Evolutionary conservation across 2,797 vertebrate genomes (phyloP).

Genomic region (Vireo griseus): DNA sequence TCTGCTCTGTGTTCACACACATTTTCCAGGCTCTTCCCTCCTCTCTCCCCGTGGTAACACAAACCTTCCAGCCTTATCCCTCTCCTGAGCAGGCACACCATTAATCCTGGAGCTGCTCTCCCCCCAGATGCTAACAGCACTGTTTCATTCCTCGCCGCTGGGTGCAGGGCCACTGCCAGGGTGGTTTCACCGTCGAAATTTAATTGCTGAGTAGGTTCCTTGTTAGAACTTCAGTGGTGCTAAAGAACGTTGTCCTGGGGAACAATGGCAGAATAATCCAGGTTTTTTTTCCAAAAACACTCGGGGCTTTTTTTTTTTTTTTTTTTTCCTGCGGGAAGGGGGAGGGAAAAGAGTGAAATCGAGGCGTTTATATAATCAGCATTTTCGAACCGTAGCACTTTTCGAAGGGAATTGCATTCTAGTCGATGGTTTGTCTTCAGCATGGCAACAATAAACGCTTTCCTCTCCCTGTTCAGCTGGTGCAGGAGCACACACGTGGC

Average conservation of each 20-base stretch:
- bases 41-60: not conserved
- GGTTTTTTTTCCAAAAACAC: not conserved
- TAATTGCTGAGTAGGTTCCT: conserved; percentile 50
- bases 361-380: conserved; percentile 48
- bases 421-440: not conserved
- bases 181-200: not conserved
- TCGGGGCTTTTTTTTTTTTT: not conserved
- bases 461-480: not conserved
- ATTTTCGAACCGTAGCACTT: not conserved
- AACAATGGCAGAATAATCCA: conserved; percentile 9
- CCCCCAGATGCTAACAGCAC: not conserved
- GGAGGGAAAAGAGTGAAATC: not conserved
- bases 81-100: not conserved
- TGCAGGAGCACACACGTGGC: not conserved
- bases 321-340: not conserved
- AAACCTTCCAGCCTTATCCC: not conserved
- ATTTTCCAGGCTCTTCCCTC: not conserved
- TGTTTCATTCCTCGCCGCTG: not conserved
- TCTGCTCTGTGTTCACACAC: not conserved
- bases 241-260: not conserved
- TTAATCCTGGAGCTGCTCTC: conserved; percentile 11
- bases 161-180: not conserved
- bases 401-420: not conserved
- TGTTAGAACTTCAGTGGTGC: not conserved
- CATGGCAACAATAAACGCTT: not conserved